phyloP scores from a whole-genome alignment of 2,113 vertebrate genomes.

The Ailurus styani region DNA sequence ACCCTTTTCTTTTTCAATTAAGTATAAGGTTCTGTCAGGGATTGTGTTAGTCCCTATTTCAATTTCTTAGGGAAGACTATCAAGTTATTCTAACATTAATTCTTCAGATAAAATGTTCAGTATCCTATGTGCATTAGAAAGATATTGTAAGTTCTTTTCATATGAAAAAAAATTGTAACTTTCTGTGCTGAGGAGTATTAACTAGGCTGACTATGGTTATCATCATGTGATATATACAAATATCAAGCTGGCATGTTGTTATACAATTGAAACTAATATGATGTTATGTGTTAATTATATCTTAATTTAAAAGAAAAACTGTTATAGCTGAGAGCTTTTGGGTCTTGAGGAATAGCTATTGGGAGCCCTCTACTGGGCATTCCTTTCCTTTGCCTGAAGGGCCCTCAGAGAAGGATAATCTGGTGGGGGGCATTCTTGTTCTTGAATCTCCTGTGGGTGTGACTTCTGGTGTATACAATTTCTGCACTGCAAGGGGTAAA shows the following conservation, averaged over 20 bases:
- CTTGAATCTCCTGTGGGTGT: not conserved
- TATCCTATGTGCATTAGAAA: not conserved
- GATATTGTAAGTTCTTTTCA: not conserved
- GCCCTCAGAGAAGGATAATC: not conserved
- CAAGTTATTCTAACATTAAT: not conserved
- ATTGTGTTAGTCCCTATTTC: not conserved
- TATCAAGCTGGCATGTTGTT: not conserved
- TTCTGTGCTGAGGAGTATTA: not conserved
- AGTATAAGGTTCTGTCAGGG: not conserved
- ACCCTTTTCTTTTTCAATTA: not conserved
- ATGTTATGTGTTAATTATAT: not conserved
- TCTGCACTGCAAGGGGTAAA: not conserved
- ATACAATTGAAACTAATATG: not conserved
- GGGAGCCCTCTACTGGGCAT: not conserved
- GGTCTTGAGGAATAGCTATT: not conserved
- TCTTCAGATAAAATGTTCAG: not conserved
- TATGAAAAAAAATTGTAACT: not conserved
- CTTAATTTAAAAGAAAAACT: not conserved
- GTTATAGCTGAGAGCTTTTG: not conserved
- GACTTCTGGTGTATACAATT: not conserved
- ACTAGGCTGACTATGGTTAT: not conserved
- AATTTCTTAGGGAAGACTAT: not conserved
- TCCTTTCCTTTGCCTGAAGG: not conserved
- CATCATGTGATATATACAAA: not conserved
- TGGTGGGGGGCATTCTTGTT: not conserved